Percentiles rank a stretch among this genome's conserved stretches.
phyloP scores from a whole-genome alignment of 1,140 invertebrate species.

The Psilanteris sp. region DNA sequence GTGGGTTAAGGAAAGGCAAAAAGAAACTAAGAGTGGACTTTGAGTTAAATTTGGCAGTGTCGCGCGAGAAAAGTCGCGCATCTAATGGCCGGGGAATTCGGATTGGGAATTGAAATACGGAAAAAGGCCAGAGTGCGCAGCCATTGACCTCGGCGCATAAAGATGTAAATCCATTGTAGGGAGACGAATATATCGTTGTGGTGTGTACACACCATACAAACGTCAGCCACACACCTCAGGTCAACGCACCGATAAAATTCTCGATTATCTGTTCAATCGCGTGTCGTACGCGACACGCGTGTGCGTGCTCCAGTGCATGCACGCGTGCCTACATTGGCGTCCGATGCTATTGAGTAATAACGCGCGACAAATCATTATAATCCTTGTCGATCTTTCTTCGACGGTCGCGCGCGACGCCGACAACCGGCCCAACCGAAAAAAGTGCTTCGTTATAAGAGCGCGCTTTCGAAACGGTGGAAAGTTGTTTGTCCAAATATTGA shows the following conservation, averaged over 20 bases:
- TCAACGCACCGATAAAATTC: constrained; percentile 69
- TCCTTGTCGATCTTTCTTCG: constrained; percentile 16
- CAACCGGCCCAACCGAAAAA: constrained; percentile 27
- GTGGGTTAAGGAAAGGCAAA: too few relatives aligned
- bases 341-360: constrained; percentile 43
- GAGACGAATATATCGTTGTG: constrained; percentile 62
- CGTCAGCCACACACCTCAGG: constrained; percentile 60
- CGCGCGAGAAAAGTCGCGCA: too few relatives aligned
- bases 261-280: constrained; percentile 64
- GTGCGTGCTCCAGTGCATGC: constrained; percentile 52
- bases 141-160: constrained; percentile 55
- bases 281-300: constrained; percentile 28
- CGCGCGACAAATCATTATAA: constrained; percentile 39
- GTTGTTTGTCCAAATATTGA: constrained; percentile 53
- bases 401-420: too few relatives aligned
- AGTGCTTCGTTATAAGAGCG: constrained; percentile 41
- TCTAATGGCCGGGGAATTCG: too few relatives aligned
- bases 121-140: constrained; percentile 34
- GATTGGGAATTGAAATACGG: constrained; percentile 20
- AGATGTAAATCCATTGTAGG: constrained; percentile 66
- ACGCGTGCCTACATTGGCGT: constrained; percentile 27
- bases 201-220: constrained; percentile 50
- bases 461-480: constrained; percentile 51
- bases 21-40: too few relatives aligned
- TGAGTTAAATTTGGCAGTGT: too few relatives aligned